Percentiles rank a stretch among this genome's conserved stretches.
Evolutionary conservation across 2,888 invertebrate species (phyloP).

Genomic region (Drymonia ruficornis): DNA sequence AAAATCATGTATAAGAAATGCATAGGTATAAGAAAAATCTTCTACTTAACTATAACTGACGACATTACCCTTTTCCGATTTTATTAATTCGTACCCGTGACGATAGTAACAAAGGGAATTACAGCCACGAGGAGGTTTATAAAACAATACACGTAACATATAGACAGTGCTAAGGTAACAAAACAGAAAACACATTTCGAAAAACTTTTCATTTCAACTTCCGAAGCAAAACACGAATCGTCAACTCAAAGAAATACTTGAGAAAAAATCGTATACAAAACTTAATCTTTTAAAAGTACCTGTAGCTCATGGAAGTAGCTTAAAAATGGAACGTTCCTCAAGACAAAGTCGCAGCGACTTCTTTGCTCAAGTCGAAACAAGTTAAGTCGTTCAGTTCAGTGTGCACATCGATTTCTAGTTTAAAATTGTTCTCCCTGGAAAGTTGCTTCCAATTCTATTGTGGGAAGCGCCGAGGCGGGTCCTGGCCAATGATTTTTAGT

Average conservation of each 20-base stretch:
- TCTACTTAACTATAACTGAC: too few relatives aligned
- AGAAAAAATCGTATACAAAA: not conserved
- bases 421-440: slow-evolving; percentile 45
- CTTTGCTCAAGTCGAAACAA: slow-evolving; percentile 50
- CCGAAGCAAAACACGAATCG: slow-evolving; percentile 7
- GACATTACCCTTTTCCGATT: too few relatives aligned
- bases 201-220: not conserved
- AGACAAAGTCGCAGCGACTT: slow-evolving; percentile 28
- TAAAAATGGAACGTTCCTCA: slow-evolving; percentile 35
- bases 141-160: too few relatives aligned
- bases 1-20: too few relatives aligned
- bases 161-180: not conserved
- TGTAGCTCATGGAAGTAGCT: slow-evolving; percentile 35
- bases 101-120: too few relatives aligned
- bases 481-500: slow-evolving; percentile 44
- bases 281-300: slow-evolving; percentile 23
- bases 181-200: not conserved
- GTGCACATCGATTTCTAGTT: slow-evolving; percentile 52
- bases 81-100: too few relatives aligned
- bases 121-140: too few relatives aligned
- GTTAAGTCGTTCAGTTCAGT: slow-evolving; percentile 43
- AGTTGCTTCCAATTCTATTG: slow-evolving; percentile 37
- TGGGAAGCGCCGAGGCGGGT: slow-evolving; percentile 17
- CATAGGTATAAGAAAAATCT: too few relatives aligned
- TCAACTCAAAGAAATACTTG: slow-evolving; percentile 5